phyloP scores from a whole-genome alignment of 2,797 vertebrate genomes.

The Chelidonichthys spinosus region DNA sequence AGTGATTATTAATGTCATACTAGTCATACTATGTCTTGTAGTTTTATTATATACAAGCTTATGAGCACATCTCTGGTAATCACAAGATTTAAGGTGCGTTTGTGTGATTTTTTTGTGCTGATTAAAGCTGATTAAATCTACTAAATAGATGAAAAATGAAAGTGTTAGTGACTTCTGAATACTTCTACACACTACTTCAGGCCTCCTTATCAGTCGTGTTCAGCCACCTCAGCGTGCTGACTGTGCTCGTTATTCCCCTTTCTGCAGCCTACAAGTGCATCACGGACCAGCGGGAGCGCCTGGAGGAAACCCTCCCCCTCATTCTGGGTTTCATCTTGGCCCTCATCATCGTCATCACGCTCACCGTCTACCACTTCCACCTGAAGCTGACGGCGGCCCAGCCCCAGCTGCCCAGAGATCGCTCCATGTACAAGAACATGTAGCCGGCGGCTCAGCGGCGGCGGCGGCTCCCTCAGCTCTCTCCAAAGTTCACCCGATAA shows the following conservation, averaged over 20 bases:
- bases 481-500: constrained; percentile 50
- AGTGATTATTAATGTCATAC: no score
- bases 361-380: constrained; percentile 95
- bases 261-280: constrained; percentile 90
- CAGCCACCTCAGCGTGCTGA: background rate
- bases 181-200: background rate
- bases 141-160: no score
- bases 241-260: constrained; percentile 1
- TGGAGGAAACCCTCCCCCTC: constrained; percentile 95
- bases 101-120: no score
- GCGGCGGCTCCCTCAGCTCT: constrained; percentile 29
- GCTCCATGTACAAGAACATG: constrained; percentile 99
- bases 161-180: background rate
- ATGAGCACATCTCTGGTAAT: no score
- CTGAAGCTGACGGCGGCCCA: constrained; percentile 93
- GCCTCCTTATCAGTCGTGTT: background rate
- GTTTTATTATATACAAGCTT: no score
- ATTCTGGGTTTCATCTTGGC: constrained; percentile 93
- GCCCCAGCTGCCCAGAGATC: constrained; percentile 92
- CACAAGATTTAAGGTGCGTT: no score
- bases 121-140: no score
- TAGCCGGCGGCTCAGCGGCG: constrained; percentile 72
- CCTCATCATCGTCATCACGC: constrained; percentile 91
- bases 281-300: constrained; percentile 93
- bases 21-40: no score